These are phyloP conservation scores for Tenebrio molitor DNA, from an alignment of 1,140 invertebrate genomes.

Conservation along the genomic window DNA sequence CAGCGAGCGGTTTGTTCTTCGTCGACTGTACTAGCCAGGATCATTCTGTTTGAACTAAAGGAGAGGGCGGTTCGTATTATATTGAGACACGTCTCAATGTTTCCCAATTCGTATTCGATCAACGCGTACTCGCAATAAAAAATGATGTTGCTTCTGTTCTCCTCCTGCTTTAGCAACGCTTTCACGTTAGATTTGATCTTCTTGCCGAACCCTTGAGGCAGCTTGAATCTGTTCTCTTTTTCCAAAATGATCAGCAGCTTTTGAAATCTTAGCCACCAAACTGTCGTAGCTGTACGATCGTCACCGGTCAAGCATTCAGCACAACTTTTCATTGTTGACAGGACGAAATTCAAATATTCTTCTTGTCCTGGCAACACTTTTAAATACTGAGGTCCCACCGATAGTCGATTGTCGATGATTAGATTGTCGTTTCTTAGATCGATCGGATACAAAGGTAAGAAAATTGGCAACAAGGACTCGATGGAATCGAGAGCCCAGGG, in stretches of 20 bases:
- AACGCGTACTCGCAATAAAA: conserved; percentile 76
- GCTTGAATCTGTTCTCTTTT: conserved; percentile 66
- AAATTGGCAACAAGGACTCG: conserved; percentile 68
- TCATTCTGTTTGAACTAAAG: conserved; percentile 55
- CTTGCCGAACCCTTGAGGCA: conserved; percentile 65
- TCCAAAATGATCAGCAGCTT: conserved; percentile 69
- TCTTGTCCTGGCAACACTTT: conserved; percentile 72
- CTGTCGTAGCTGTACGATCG: conserved; percentile 67
- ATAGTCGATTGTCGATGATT: conserved; percentile 62
- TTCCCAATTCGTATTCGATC: conserved; percentile 71
- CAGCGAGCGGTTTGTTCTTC: conserved; percentile 65
- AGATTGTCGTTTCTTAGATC: conserved; percentile 57
- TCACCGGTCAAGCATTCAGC: conserved; percentile 62
- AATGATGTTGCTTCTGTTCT: conserved; percentile 71
- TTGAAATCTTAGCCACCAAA: conserved; percentile 76
- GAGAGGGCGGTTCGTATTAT: conserved; percentile 69
- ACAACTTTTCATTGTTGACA: conserved; percentile 65
- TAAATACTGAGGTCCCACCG: conserved; percentile 73
- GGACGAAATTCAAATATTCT: conserved; percentile 71
- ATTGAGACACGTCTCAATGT: conserved; percentile 65
- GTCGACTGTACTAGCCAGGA: neutral
- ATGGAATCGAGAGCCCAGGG: conserved; percentile 70
- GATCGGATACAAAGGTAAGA: conserved; percentile 60
- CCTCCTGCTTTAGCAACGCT: conserved; percentile 69
- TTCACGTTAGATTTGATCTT: conserved; percentile 70